These are phyloP conservation scores for Aeoliscus strigatus DNA, from an alignment of 2,797 vertebrate species.

Conservation along the genomic window DNA sequence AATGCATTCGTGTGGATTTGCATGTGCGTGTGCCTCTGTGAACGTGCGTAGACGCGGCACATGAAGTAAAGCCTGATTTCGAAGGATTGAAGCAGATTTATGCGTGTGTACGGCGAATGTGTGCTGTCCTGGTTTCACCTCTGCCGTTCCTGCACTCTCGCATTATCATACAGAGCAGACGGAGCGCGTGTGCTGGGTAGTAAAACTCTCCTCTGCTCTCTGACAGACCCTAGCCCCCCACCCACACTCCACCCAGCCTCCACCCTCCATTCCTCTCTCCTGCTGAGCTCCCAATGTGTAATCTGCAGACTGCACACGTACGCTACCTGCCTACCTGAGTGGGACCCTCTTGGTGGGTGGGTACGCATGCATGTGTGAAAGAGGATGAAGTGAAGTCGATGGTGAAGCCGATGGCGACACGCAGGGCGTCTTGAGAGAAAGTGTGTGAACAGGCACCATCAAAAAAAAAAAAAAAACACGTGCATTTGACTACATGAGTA, in stretches of 20 bases:
- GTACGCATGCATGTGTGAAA: constrained; percentile 23
- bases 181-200: constrained; percentile 72
- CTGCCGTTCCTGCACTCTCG: constrained; percentile 61
- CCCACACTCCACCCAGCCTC: constrained; percentile 27
- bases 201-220: constrained; percentile 68
- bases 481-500: no score
- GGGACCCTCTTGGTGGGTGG: constrained; percentile 42
- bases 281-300: constrained; percentile 62
- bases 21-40: not conserved
- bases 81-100: constrained; percentile 20
- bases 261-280: constrained; percentile 48
- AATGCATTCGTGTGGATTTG: constrained; percentile 15
- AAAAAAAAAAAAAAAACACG: no score
- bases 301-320: constrained; percentile 74
- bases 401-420: constrained; percentile 9
- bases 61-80: constrained; percentile 19
- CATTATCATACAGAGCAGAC: constrained; percentile 79
- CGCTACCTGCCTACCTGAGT: constrained; percentile 65
- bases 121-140: constrained; percentile 71
- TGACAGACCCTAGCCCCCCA: constrained; percentile 39
- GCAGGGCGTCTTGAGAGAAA: constrained; percentile 22
- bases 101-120: constrained; percentile 13
- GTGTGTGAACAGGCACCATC: constrained; percentile 14
- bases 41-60: constrained; percentile 9
- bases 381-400: constrained; percentile 43